Evolutionary conservation across 2,797 vertebrate species (phyloP).

Genomic region (Rachycentron canadum): DNA sequence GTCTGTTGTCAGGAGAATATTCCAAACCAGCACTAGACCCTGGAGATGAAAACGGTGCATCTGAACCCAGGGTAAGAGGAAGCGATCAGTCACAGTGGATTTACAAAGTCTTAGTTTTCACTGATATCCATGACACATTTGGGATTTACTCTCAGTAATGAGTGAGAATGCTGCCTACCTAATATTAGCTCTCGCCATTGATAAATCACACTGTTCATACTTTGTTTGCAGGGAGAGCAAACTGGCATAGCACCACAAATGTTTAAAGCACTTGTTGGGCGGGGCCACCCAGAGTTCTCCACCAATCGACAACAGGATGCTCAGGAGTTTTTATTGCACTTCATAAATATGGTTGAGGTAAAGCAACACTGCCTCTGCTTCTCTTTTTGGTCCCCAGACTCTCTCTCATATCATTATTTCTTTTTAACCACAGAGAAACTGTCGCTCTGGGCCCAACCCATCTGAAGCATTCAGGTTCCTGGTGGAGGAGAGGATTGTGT

Average conservation of each 20-base stretch:
- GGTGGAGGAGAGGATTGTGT: constrained; percentile 97
- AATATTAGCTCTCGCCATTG: neutral
- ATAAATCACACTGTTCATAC: constrained; percentile 10
- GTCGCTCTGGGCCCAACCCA: constrained; percentile 95
- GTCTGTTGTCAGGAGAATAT: constrained; percentile 95
- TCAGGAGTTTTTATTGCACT: constrained; percentile 98
- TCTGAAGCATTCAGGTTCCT: constrained; percentile 98
- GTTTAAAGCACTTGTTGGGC: constrained; percentile 98
- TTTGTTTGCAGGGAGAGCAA: constrained; percentile 90
- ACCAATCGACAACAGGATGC: constrained; percentile 99
- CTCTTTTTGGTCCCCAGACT: no score
- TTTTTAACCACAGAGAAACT: constrained; percentile 90
- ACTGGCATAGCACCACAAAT: constrained; percentile 95
- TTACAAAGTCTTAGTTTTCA: constrained; percentile 19
- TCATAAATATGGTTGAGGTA: constrained; percentile 99
- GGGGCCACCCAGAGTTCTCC: constrained; percentile 97
- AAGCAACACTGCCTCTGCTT: constrained; percentile 19
- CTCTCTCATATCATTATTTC: neutral
- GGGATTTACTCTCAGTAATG: constrained; percentile 18
- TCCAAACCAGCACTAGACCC: constrained; percentile 91
- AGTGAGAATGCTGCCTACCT: neutral
- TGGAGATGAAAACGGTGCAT: constrained; percentile 86
- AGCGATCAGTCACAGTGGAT: constrained; percentile 24
- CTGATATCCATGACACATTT: constrained; percentile 1
- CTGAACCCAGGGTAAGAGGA: constrained; percentile 91